phyloP scores from a whole-genome alignment of 1,140 invertebrate species.

The Harpegnathos saltator region DNA sequence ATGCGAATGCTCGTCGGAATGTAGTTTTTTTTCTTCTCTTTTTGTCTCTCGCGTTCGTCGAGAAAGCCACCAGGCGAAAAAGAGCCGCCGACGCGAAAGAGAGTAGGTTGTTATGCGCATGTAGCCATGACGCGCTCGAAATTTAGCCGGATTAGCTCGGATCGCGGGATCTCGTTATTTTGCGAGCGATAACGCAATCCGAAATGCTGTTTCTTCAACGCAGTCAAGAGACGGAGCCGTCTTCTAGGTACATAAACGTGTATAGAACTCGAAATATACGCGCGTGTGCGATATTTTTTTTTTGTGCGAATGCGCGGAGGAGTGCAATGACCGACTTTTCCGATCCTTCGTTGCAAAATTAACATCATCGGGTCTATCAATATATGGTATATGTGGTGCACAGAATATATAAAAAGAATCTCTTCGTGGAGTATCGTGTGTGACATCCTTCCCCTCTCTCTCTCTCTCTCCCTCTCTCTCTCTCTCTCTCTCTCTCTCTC shows the following conservation, averaged over 20 bases:
- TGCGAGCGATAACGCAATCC: not conserved
- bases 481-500: no score
- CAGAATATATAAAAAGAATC: conserved; percentile 3
- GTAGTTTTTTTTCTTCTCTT: not conserved
- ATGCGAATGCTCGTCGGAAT: not conserved
- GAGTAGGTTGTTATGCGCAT: conserved; percentile 58
- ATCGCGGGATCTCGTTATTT: not conserved
- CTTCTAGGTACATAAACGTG: no score
- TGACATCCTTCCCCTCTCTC: conserved; percentile 22
- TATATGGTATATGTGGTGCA: not conserved
- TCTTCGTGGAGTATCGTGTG: not conserved
- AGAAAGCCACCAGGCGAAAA: conserved; percentile 30
- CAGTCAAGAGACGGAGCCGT: not conserved
- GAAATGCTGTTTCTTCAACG: conserved; percentile 28
- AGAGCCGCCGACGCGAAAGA: conserved; percentile 20
- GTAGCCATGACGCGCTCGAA: conserved; percentile 51
- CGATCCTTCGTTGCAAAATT: conserved; percentile 8
- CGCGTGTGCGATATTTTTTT: not conserved
- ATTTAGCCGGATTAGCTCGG: conserved; percentile 23
- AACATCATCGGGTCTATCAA: conserved; percentile 24
- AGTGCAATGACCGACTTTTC: conserved; percentile 5
- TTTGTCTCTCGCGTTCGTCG: conserved; percentile 8
- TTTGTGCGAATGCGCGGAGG: not conserved
- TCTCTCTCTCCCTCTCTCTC: no score
- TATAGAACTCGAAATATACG: no score